A percentile compares a stretch with the other conserved stretches of the same genome.
Conservation (phyloP, 2,113 vertebrate species). For the Lagopus leucura region DNA sequence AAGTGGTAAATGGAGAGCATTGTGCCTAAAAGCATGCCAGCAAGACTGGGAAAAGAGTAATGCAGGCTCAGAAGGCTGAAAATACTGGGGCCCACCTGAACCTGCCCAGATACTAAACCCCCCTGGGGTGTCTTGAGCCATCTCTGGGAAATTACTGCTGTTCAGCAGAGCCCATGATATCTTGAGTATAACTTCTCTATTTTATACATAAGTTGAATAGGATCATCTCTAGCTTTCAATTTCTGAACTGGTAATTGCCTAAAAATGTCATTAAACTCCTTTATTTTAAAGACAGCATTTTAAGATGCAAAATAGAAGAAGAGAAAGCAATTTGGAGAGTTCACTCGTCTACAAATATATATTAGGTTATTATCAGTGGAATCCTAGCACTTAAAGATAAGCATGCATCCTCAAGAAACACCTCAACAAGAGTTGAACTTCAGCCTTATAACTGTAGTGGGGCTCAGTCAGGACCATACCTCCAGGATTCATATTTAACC, state of each 20-base stretch:
- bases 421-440: not conserved
- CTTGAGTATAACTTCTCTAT: not conserved
- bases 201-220: not conserved
- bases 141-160: not conserved
- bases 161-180: not conserved
- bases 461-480: not conserved
- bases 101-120: accelerated
- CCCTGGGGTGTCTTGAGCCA: not conserved
- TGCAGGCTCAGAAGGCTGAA: not conserved
- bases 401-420: not conserved
- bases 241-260: slow-evolving; percentile 34
- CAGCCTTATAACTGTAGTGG: not conserved
- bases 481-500: not conserved
- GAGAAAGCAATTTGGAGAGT: not conserved
- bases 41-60: not conserved
- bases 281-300: not conserved
- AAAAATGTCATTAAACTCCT: not conserved
- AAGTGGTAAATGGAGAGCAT: not conserved
- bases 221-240: not conserved
- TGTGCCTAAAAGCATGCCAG: not conserved
- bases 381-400: not conserved
- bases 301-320: not conserved
- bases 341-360: not conserved
- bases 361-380: not conserved
- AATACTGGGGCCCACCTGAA: not conserved